Percentiles rank a stretch among this genome's conserved stretches.
Evolutionary conservation across 92 coral and sea anemone species (phyloP).

Genomic region (Umimayanthus kanabou): DNA sequence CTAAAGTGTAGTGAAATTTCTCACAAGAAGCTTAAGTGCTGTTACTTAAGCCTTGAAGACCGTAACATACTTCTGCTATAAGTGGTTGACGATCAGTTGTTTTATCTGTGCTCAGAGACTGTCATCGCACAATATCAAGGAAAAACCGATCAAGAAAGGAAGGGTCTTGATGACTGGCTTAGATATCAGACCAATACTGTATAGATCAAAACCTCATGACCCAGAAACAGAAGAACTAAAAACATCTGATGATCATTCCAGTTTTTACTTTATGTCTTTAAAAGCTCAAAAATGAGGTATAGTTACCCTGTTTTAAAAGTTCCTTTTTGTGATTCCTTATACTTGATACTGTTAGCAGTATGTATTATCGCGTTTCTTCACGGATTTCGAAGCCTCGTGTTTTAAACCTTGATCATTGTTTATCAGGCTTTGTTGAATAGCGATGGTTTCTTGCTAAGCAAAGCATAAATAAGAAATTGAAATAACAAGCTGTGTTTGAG

Average conservation of each 20-base stretch:
- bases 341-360: neutral
- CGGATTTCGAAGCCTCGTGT: too few species aligned
- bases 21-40: neutral
- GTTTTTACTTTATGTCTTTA: too few species aligned
- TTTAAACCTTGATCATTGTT: neutral
- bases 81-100: neutral
- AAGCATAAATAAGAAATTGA: neutral
- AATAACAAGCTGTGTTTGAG: neutral
- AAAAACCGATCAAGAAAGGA: neutral
- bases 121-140: neutral
- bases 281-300: neutral
- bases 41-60: too few species aligned
- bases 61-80: neutral
- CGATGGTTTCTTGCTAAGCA: neutral
- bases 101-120: neutral
- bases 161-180: neutral
- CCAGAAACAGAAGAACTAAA: too few species aligned
- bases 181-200: neutral
- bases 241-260: neutral
- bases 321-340: neutral
- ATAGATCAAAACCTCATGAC: too few species aligned
- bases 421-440: neutral
- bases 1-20: neutral
- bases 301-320: neutral
- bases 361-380: neutral